Conservation (phyloP, 2,888 invertebrate species). For the Eurytoma californica region DNA sequence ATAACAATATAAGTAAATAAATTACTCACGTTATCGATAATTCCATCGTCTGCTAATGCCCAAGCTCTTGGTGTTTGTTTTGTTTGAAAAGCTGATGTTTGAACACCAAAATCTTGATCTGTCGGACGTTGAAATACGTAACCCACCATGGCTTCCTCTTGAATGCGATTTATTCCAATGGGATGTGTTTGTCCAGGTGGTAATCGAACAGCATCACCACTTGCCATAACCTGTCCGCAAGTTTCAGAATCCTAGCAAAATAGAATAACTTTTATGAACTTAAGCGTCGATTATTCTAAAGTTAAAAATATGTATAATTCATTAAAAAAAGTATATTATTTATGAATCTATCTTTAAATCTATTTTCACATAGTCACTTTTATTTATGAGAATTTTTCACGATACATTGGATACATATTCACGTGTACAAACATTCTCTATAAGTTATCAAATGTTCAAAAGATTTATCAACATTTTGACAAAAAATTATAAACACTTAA, state of each 20-base stretch:
- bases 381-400: too few relatives aligned
- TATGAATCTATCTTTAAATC: too few relatives aligned
- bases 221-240: conserved; percentile 73
- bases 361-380: too few relatives aligned
- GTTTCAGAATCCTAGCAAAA: conserved; percentile 71
- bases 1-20: neutral
- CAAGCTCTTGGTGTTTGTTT: conserved; percentile 84
- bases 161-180: conserved; percentile 76
- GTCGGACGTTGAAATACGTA: conserved; percentile 92
- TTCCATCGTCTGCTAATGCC: conserved; percentile 92
- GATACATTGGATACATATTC: too few relatives aligned
- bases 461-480: too few relatives aligned
- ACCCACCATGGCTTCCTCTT: conserved; percentile 94
- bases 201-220: conserved; percentile 72
- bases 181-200: conserved; percentile 72
- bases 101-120: conserved; percentile 84
- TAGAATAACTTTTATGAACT: neutral
- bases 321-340: too few relatives aligned
- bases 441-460: too few relatives aligned
- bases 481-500: too few relatives aligned
- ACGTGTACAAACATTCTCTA: too few relatives aligned
- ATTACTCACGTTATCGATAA: conserved; percentile 84
- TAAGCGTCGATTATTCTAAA: too few relatives aligned
- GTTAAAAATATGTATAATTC: too few relatives aligned
- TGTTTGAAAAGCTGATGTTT: conserved; percentile 80